Base-by-base conservation (phyloP, 2,113 vertebrate species). In the Laticauda laticaudata region DNA sequence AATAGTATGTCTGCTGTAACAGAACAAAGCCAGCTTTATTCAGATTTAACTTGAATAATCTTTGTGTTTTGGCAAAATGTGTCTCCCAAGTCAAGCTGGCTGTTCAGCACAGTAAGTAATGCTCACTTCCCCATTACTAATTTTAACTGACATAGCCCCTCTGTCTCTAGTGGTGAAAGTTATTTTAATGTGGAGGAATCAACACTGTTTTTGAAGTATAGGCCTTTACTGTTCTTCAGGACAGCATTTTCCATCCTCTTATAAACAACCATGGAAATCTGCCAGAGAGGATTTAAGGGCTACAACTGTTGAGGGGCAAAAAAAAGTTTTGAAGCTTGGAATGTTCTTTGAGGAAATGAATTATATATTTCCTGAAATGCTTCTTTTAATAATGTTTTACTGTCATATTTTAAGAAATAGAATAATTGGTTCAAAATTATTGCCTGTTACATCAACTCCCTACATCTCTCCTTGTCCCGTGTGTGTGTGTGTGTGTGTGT, bases 71-170 rank as follows among this genome's bases (percentile, higher is more conserved):
- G 95, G 94, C 92, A 92, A 92, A 94, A 93, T 89, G 59, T 94
- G 92, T 45, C 8, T 95, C 93, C 92, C 92, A 85, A 96, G 96
- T 95, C 88, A 94, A 57, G 88, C 93, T 95, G 94, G 94, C 93
- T 51, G 89, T 95, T 94, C 93, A 75, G 54, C 92, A 87, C 92
- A 91, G n/a, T 95, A 92, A 85, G 90, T 95, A 95, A 75, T 86
- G 43, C 75, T 94, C 5, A 91, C 94, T 96, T 96, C 94, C 89
- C 85, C 94, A 81, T 95, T 14, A 24, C 93, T 95, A 91, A 94
- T 96, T 95, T 95, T 95, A 94, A 94, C 90, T 95, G 93, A 93
- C 81, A 24, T 2, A 24, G 59, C 94, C 93, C 86, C 0, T 95
- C 91, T 94, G 93, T 89, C 39, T 94, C 18, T 96, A 21, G 29